Base-by-base conservation (phyloP, 2,797 vertebrate genomes). In the Acanthurus tractus region DNA sequence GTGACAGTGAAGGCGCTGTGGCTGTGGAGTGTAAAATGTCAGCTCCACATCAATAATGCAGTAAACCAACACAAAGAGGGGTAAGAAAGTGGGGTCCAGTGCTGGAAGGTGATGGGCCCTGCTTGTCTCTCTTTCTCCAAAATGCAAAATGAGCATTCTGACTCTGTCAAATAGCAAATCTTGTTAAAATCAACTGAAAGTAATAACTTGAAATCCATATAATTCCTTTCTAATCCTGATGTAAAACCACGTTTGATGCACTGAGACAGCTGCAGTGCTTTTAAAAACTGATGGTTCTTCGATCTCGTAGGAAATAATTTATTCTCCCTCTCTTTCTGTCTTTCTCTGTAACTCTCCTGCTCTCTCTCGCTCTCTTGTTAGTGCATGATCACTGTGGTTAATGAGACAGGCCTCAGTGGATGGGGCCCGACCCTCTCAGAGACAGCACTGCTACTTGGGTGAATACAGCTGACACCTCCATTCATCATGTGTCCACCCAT, bases 401-500 rank as follows among this genome's bases (percentile, higher is more conserved):
- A 90, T 91, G 88, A 92, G 92, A 86, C 88, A 78, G 86, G 84
- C 81, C 81, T 90, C 73, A 8, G 76, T 18, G 55, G 63, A 69
- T 22, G 63, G 74, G 86, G 72, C 63, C 71, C 42, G 69, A 79
- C 80, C 76, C 70, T 79, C 52, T 82, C 64, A 0, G 75, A 78
- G 71, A 77, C 80, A 65, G 84, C 15, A 8, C 80, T 63, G 78
- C 79, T 83, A 68, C 77, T 84, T 81, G 76, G 81, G 69, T 87
- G 90, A 86, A 77, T 79, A 65, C 76, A 82, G 63, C 76, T 91
- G 91, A 92, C 89, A 90, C 86, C 80, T 82, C 91, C 88, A 85
- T 93, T 91, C 86, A 93, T 94, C 93, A 93, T 83, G 66, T 40
- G 78, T 76, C 83, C 78, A 83, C 83, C 67, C 53, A 61, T n/a